Evolutionary conservation across 2,888 invertebrate genomes (phyloP).

Genomic region (Nasonovia ribisnigri): DNA sequence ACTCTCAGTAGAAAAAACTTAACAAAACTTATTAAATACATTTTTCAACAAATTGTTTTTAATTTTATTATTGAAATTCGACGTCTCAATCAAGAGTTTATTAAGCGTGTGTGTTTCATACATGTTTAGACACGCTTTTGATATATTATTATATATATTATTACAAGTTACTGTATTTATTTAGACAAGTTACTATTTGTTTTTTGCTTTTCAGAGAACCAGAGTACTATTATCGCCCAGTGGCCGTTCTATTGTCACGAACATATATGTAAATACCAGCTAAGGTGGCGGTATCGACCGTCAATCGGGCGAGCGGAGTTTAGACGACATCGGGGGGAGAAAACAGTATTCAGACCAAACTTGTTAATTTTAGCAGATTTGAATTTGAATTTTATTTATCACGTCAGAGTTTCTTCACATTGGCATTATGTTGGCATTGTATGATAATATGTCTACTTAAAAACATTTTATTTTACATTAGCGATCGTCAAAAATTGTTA

Average conservation of each 20-base stretch:
- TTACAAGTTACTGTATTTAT: slow-evolving; percentile 13
- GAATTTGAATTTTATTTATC: neutral
- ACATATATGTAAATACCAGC: slow-evolving; percentile 63
- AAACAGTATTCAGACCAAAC: slow-evolving; percentile 51
- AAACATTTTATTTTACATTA: neutral
- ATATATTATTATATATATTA: neutral
- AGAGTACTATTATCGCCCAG: slow-evolving; percentile 51
- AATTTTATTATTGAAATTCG: slow-evolving; percentile 7
- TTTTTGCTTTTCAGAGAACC: neutral
- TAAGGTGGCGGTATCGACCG: slow-evolving; percentile 64
- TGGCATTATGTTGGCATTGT: neutral
- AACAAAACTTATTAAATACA: neutral
- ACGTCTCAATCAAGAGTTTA: too few species aligned
- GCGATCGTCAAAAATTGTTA: neutral
- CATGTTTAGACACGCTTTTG: neutral
- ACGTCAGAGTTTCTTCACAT: neutral
- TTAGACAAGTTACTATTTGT: slow-evolving; percentile 19
- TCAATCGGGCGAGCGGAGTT: slow-evolving; percentile 63
- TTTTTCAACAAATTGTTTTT: neutral
- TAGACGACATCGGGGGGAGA: slow-evolving; percentile 54
- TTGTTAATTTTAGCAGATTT: slow-evolving; percentile 39
- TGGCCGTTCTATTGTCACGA: slow-evolving; percentile 64
- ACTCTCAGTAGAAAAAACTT: neutral
- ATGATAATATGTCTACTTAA: neutral
- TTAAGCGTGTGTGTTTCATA: neutral